Base-by-base conservation (phyloP, 2,888 invertebrate species). In the Hyppa rectilinea region DNA sequence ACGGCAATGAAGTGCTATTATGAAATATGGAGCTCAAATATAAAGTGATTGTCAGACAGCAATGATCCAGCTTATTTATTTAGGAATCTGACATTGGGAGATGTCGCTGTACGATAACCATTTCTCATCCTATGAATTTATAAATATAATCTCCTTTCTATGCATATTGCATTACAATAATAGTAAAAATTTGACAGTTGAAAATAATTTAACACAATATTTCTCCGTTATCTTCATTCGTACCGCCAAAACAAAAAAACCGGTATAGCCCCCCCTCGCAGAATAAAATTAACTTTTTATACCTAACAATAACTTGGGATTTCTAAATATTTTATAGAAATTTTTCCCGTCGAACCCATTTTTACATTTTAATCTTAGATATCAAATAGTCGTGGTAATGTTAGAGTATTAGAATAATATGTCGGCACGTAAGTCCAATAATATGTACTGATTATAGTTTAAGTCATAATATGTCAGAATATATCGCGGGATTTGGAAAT, bases 271-370 rank as follows among this genome's bases (percentile, higher is more conserved):
- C 56, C 56, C 58, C 67, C 76, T 74, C 61, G 68, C 73, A 77
- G 59, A 82, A 26, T 72, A 78, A 82, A 75, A 78, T 75, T 74
- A 78, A 82, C 80, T 84, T 87, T 87, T 87, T 86, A 86, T 86
- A 88, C 84, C 82, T 71, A 82, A 78, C 71, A 83, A 78, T 83
- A 83, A 84, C 83, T 83, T 86, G 83, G 86, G 83, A 84, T 75
- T 84, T 86, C 81, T 81, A 78, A 79, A 87, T 90, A 90, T 92
- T 92, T 92, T 91, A 88, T 91, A 91, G 90, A 87, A 88, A 83
- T 88, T 91, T 91, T 91, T 89, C 87, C 87, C 78, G 87, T 83
- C 78, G 84, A 83, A 85, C 85, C 80, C 70, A 78, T 78, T 80
- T 78, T 85, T 80, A 83, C 79, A 79, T 86, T 86, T 79, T 83